A percentile compares a stretch with the other conserved stretches of the same genome.
phyloP scores from a whole-genome alignment of 2,888 invertebrate species.

The Cybosia mesomella region DNA sequence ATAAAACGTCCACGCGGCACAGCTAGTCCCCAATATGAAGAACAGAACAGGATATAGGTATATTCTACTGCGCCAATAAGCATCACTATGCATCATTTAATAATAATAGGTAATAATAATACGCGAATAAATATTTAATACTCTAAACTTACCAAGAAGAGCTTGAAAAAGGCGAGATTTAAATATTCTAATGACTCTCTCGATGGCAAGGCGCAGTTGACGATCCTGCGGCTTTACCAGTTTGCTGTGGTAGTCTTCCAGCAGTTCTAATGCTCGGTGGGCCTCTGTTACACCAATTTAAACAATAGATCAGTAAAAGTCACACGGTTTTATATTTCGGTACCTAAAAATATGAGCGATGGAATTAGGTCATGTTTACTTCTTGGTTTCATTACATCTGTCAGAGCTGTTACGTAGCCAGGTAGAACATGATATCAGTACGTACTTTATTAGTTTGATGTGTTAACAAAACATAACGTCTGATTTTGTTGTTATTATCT shows the following conservation, averaged over 20 bases:
- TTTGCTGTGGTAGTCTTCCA: slow-evolving; percentile 99
- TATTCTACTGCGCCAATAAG: neutral
- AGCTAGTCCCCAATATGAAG: neutral
- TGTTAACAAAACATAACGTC: neutral
- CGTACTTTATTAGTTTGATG: too few relatives aligned
- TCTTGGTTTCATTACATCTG: slow-evolving; percentile 29
- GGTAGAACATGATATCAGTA: neutral
- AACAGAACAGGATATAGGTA: neutral
- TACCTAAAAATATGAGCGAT: neutral
- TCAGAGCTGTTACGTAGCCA: neutral
- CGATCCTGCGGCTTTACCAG: slow-evolving; percentile 97
- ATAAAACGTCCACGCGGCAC: neutral
- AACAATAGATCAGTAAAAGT: slow-evolving; percentile 36
- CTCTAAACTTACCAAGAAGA: slow-evolving; percentile 92
- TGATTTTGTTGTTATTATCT: neutral
- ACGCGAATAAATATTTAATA: neutral
- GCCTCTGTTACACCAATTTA: slow-evolving; percentile 90
- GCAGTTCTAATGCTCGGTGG: slow-evolving; percentile 98
- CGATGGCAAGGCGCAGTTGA: slow-evolving; percentile 97
- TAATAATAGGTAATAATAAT: neutral
- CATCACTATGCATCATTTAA: neutral
- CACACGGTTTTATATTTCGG: slow-evolving; percentile 14
- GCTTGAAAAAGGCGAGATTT: slow-evolving; percentile 99
- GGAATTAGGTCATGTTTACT: slow-evolving; percentile 46
- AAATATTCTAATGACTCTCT: slow-evolving; percentile 99